phyloP scores from a whole-genome alignment of 2,797 vertebrate species.

The Sandelia bainsii region DNA sequence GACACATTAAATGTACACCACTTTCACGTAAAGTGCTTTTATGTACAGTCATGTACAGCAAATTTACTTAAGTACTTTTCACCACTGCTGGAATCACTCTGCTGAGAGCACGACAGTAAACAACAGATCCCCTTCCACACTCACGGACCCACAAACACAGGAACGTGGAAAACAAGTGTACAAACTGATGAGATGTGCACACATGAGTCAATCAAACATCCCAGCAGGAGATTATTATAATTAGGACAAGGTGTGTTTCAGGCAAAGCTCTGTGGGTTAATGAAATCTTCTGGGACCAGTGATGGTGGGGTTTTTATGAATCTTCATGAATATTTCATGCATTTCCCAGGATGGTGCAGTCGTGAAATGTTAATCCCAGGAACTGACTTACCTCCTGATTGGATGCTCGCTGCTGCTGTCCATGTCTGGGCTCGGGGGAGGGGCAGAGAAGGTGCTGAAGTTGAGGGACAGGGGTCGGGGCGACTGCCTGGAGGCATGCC shows the following conservation, averaged over 20 bases:
- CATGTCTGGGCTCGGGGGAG: slow-evolving; percentile 83
- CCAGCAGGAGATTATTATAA: slow-evolving; percentile 52
- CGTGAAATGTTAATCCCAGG: slow-evolving; percentile 58
- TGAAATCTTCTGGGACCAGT: slow-evolving; percentile 40
- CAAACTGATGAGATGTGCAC: slow-evolving; percentile 39
- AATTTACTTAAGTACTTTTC: not conserved
- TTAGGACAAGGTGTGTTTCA: slow-evolving; percentile 48
- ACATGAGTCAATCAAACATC: slow-evolving; percentile 43
- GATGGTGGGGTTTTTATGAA: slow-evolving; percentile 27
- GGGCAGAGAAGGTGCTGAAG: slow-evolving; percentile 84
- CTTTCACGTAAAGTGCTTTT: not conserved
- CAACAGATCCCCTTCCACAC: slow-evolving; percentile 42
- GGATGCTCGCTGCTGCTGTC: slow-evolving; percentile 81
- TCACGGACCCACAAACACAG: slow-evolving; percentile 33
- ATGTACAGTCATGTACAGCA: not conserved
- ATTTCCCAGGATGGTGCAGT: slow-evolving; percentile 46
- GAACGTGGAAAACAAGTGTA: slow-evolving; percentile 29
- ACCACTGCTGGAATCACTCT: slow-evolving; percentile 42
- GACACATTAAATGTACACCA: not conserved
- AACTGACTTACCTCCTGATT: slow-evolving; percentile 82
- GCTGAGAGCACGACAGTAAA: slow-evolving; percentile 51
- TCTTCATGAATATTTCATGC: slow-evolving; percentile 65
- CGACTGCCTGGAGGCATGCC: slow-evolving; percentile 80
- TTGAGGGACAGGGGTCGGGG: slow-evolving; percentile 84
- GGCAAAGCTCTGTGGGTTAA: slow-evolving; percentile 39